These are phyloP conservation scores for Acridotheres tristis DNA, from an alignment of 2,797 vertebrate genomes.

Conservation along the genomic window DNA sequence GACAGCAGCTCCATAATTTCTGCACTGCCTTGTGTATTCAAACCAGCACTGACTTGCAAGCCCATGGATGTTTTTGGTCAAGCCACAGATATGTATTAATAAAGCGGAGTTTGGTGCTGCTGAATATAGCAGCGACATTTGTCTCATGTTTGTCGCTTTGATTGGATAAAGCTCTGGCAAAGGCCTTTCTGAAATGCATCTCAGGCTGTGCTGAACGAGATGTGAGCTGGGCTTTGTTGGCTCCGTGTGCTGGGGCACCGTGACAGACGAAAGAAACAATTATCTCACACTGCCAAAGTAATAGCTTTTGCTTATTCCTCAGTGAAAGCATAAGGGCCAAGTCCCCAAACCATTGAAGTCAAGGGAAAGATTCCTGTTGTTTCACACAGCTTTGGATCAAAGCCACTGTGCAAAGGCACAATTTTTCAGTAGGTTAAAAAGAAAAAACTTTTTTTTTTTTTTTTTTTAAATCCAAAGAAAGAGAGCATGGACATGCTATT, in stretches of 20 bases:
- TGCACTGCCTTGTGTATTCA: not conserved
- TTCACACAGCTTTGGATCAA: slow-evolving; percentile 17
- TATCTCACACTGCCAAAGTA: not conserved
- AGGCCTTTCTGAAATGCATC: not conserved
- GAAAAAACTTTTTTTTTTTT: not conserved
- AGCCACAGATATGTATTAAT: not conserved
- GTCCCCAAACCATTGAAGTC: not conserved
- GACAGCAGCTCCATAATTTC: not conserved
- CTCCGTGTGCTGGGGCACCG: not conserved
- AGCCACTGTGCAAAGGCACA: not conserved
- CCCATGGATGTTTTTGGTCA: not conserved
- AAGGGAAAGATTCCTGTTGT: not conserved
- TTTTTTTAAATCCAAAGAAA: not conserved
- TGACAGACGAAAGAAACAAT: not conserved
- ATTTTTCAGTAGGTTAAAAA: not conserved
- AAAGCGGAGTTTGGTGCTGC: not conserved
- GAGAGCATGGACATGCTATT: not conserved
- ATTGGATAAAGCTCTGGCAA: not conserved
- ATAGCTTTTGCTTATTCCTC: slow-evolving; percentile 5
- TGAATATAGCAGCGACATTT: not conserved
- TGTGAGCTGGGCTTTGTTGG: not conserved
- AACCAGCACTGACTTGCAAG: not conserved
- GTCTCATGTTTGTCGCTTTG: not conserved
- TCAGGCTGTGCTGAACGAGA: not conserved
- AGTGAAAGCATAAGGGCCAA: not conserved